Percentiles rank a stretch among this genome's conserved stretches.
Conservation (phyloP, 2,113 vertebrate genomes). For the Trachemys scripta region DNA sequence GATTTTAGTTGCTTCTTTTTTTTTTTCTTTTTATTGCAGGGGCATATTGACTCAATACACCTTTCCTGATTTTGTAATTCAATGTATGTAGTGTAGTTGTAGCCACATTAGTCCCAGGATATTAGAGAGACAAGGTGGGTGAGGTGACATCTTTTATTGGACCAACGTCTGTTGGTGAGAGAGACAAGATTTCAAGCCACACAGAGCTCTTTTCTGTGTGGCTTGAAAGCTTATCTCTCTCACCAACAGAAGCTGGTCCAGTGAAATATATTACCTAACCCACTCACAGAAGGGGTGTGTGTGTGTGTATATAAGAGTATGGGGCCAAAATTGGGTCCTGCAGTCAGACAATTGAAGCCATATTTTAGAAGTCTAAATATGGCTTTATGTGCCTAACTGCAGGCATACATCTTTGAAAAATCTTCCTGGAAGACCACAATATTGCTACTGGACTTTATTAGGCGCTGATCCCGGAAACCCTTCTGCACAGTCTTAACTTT, state of each 20-base stretch:
- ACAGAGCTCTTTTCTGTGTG: too few species aligned
- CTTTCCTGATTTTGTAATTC: not conserved
- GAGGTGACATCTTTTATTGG: too few species aligned
- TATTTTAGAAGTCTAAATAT: not conserved
- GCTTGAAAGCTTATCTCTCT: accelerated
- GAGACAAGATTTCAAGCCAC: too few species aligned
- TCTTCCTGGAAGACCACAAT: accelerated
- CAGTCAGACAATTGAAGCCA: not conserved
- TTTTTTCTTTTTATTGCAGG: not conserved
- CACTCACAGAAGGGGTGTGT: too few species aligned
- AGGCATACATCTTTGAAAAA: not conserved
- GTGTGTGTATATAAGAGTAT: not conserved
- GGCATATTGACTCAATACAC: not conserved
- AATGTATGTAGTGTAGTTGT: too few species aligned
- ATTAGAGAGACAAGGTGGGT: too few species aligned
- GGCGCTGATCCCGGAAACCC: not conserved
- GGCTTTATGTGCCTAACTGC: not conserved
- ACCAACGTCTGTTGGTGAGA: too few species aligned
- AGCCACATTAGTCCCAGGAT: too few species aligned
- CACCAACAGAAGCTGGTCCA: not conserved
- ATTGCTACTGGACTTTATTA: not conserved
- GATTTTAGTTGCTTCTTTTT: not conserved
- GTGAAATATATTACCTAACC: too few species aligned
- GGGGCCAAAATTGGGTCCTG: not conserved
- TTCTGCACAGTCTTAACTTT: not conserved